Conservation (phyloP, 2,888 invertebrate genomes). For the Andrena dorsata region DNA sequence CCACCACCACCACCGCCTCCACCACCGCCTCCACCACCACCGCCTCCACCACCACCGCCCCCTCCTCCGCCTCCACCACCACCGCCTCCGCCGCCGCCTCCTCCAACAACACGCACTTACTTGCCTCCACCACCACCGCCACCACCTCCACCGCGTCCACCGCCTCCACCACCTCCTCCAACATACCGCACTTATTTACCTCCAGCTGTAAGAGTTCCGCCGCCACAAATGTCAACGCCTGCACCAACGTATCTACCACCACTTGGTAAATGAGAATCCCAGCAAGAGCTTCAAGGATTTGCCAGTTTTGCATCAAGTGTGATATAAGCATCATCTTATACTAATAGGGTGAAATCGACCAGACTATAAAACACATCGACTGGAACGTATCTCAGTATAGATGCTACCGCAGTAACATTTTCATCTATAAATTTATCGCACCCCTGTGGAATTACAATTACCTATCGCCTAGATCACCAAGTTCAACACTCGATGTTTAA, state of each 20-base stretch:
- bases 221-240: constrained; percentile 46
- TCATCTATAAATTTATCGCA: neutral
- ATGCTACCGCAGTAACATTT: neutral
- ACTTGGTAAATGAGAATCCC: constrained; percentile 2
- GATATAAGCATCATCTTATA: neutral
- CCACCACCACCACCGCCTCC: constrained; percentile 34
- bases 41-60: constrained; percentile 34
- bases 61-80: constrained; percentile 37
- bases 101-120: constrained; percentile 39
- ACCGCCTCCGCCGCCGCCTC: constrained; percentile 32
- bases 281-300: neutral
- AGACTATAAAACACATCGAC: neutral
- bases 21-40: constrained; percentile 15
- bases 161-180: constrained; percentile 32
- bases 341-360: constrained; percentile 1
- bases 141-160: constrained; percentile 43
- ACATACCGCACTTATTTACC: constrained; percentile 7
- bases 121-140: constrained; percentile 23
- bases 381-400: constrained; percentile 1
- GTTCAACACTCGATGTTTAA: constrained; percentile 5
- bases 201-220: constrained; percentile 21
- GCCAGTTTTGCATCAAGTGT: constrained; percentile 6
- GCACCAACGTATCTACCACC: constrained; percentile 71
- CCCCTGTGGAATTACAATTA: constrained; percentile 29
- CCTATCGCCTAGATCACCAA: constrained; percentile 6